Percentiles rank a stretch among this genome's conserved stretches.
These are phyloP conservation scores for Drosophila repleta DNA, from an alignment of 1,140 invertebrate species.

Conservation along the genomic window DNA sequence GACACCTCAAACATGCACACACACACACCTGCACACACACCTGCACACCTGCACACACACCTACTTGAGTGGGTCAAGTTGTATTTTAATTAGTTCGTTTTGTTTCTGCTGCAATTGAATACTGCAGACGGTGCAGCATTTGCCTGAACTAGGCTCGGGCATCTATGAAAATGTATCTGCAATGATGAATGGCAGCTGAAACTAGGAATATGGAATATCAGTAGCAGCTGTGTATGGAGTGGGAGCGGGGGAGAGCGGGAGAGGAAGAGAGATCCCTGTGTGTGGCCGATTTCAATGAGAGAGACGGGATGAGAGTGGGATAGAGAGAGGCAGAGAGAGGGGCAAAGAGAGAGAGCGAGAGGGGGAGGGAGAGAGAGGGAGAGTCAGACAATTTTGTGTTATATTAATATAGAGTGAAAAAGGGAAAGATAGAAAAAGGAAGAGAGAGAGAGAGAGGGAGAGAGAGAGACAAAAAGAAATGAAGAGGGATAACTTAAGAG, in stretches of 20 bases:
- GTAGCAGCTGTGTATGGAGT: no score
- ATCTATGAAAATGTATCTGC: no score
- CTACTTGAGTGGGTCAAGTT: constrained; percentile 6
- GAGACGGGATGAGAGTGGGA: not conserved
- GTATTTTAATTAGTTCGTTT: constrained; percentile 35
- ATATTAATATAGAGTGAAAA: no score
- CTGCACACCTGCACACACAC: not conserved
- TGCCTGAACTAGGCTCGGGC: no score
- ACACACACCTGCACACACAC: not conserved
- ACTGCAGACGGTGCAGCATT: no score
- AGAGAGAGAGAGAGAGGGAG: not conserved
- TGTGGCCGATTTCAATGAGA: no score
- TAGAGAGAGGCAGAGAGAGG: not conserved
- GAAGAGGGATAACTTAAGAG: not conserved
- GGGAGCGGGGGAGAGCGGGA: no score
- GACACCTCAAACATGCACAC: not conserved
- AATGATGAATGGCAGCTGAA: no score
- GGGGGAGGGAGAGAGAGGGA: not conserved
- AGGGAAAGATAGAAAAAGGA: not conserved
- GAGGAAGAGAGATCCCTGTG: no score
- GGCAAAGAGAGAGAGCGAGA: not conserved
- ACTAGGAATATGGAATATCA: no score
- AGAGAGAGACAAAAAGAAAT: not conserved
- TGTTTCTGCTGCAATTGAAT: not conserved
- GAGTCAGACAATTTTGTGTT: no score